These are phyloP conservation scores for Pheosia tremula DNA, from an alignment of 2,888 invertebrate species.

Conservation along the genomic window DNA sequence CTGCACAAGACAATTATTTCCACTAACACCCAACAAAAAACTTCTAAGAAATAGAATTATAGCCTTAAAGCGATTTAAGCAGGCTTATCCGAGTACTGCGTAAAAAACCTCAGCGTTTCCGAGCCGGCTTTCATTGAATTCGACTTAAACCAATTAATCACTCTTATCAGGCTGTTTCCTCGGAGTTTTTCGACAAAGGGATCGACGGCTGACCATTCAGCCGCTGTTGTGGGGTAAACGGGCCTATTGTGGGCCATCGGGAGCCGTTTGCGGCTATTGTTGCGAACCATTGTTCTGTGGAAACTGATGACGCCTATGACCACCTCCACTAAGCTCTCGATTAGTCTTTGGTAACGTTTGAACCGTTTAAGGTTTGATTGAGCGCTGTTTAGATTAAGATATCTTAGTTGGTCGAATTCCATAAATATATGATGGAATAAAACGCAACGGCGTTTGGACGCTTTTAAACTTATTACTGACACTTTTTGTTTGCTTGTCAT, in stretches of 20 bases:
- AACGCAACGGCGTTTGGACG: no score
- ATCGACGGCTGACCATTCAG: constrained; percentile 69
- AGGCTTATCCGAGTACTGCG: constrained; percentile 52
- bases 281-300: constrained; percentile 63
- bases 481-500: no score
- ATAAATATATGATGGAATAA: no score
- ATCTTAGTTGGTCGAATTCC: background rate
- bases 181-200: constrained; percentile 69
- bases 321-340: constrained; percentile 64
- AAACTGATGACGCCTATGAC: constrained; percentile 71
- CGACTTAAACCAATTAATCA: constrained; percentile 82
- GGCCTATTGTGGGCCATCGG: constrained; percentile 60
- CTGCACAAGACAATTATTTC: constrained; percentile 3
- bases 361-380: constrained; percentile 25
- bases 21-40: constrained; percentile 9
- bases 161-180: constrained; percentile 79
- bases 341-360: constrained; percentile 64
- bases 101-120: constrained; percentile 60
- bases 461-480: no score
- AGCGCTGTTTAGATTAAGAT: constrained; percentile 9
- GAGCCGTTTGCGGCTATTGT: constrained; percentile 63
- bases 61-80: constrained; percentile 43
- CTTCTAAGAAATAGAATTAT: constrained; percentile 45
- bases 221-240: constrained; percentile 68
- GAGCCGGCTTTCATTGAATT: constrained; percentile 75